Evolutionary conservation across 2,888 invertebrate genomes (phyloP).

Genomic region (Colletes collaris): DNA sequence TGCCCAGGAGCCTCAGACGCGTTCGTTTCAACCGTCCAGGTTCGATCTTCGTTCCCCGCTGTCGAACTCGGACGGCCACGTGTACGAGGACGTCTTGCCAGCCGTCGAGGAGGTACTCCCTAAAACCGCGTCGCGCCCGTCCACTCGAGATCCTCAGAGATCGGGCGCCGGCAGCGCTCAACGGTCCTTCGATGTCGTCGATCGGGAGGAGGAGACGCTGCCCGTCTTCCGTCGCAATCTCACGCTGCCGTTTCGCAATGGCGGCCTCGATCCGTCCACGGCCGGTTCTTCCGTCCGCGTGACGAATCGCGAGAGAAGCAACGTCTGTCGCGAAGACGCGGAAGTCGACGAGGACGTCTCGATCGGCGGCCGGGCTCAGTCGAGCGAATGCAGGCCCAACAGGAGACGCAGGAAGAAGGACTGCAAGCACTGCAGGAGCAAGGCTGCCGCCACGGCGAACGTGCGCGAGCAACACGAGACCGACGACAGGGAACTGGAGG

Average conservation of each 20-base stretch:
- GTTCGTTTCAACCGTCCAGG: neutral
- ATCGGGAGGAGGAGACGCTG: neutral
- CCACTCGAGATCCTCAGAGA: neutral
- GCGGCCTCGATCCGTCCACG: constrained; percentile 39
- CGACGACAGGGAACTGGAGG: constrained; percentile 19
- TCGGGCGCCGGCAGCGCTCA: neutral
- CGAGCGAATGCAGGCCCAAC: constrained; percentile 42
- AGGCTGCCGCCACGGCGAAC: constrained; percentile 12
- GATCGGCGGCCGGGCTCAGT: neutral
- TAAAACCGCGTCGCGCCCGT: neutral
- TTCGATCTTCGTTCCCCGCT: neutral
- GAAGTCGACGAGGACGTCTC: constrained; percentile 4
- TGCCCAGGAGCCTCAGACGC: neutral
- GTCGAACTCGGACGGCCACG: constrained; percentile 68
- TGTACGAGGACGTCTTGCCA: constrained; percentile 78
- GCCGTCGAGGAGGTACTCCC: neutral
- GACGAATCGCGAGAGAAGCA: constrained; percentile 68
- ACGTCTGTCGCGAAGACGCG: constrained; percentile 15
- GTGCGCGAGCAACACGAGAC: constrained; percentile 4
- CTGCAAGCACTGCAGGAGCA: constrained; percentile 78
- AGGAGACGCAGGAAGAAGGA: constrained; percentile 79
- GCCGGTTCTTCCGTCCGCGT: constrained; percentile 73
- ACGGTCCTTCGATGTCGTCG: neutral
- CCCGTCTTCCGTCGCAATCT: constrained; percentile 66
- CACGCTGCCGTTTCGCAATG: constrained; percentile 74